These are phyloP conservation scores for Lasius platythorax DNA, from an alignment of 2,888 invertebrate genomes.

Conservation along the genomic window DNA sequence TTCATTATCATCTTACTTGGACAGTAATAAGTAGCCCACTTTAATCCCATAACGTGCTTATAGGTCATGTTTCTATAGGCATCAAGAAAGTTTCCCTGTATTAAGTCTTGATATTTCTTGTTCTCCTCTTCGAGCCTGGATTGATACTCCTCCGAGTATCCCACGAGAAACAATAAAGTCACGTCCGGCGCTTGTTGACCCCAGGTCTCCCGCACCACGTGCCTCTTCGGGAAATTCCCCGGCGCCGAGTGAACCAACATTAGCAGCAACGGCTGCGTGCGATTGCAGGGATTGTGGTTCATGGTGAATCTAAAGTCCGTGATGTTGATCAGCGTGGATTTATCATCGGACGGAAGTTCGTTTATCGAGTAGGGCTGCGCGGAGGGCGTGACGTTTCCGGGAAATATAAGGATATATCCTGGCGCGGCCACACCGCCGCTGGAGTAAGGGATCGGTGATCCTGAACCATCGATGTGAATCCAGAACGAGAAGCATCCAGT, in stretches of 20 bases:
- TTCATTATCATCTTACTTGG: constrained; percentile 78
- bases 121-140: constrained; percentile 83
- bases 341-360: constrained; percentile 81
- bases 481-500: constrained; percentile 81
- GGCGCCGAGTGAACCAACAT: constrained; percentile 87
- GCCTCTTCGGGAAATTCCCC: constrained; percentile 84
- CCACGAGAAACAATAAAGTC: constrained; percentile 85
- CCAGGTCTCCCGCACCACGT: constrained; percentile 86
- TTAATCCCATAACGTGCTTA: constrained; percentile 87
- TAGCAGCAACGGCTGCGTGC: constrained; percentile 84
- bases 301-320: constrained; percentile 89
- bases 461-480: constrained; percentile 78
- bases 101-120: constrained; percentile 85
- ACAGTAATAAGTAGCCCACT: constrained; percentile 87
- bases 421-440: constrained; percentile 68
- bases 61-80: constrained; percentile 88
- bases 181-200: constrained; percentile 81
- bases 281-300: constrained; percentile 88
- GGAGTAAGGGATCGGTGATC: constrained; percentile 64
- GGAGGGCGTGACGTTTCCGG: constrained; percentile 74
- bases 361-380: constrained; percentile 74
- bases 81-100: constrained; percentile 87
- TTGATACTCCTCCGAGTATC: constrained; percentile 81
- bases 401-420: constrained; percentile 75
- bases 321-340: constrained; percentile 85